Base-by-base conservation (phyloP, 1,140 invertebrate genomes). In the Aporrectodea caliginosa region DNA sequence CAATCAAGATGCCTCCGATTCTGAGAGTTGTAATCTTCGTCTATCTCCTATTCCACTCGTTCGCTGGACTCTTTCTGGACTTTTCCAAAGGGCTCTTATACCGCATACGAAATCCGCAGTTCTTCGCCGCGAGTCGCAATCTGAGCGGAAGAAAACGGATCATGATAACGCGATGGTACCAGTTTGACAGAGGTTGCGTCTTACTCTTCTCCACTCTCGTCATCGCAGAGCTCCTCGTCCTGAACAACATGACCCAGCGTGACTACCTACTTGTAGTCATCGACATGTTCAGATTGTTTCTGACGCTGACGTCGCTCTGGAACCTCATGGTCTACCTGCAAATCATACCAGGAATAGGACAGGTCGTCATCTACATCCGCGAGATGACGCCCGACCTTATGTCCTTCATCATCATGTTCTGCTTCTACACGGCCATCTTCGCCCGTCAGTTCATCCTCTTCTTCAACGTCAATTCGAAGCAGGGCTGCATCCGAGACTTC, bases 391-490 rank as follows among this genome's bases (percentile, higher is more conserved):
- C 43, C 43, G 43, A 58, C 22, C 43, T 58, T 6, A 22, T 22
- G 43, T 58, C 43, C 6, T 58, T 58, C 43, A 58, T 58, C 43
- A 22, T 58, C 43, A 58, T 58, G 43, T 58, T 58, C 43, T 58
- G 43, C 43, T 58, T 58, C 43, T 58, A 58, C 43, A 58, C 43
- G 43, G 43, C 43, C 43, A 58, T 58, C 43, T 58, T 58, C 43
- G 43, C 43, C 43, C 43, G 43, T 58, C 43, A 58, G 43, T 58
- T 58, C 43, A 58, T 58, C 43, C 43, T 58, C 43, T 58, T 58
- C 43, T 58, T 58, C 43, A 58, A 58, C 43, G 43, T 58, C 43
- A 58, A 58, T 22, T 58, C 43, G 43, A 58, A 58, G 22, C 43
- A 58, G 43, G 43, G 43, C 43, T 58, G 43, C 43, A 58, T 58